phyloP scores from a whole-genome alignment of 2,797 vertebrate species.

The Lerista edwardsae region DNA sequence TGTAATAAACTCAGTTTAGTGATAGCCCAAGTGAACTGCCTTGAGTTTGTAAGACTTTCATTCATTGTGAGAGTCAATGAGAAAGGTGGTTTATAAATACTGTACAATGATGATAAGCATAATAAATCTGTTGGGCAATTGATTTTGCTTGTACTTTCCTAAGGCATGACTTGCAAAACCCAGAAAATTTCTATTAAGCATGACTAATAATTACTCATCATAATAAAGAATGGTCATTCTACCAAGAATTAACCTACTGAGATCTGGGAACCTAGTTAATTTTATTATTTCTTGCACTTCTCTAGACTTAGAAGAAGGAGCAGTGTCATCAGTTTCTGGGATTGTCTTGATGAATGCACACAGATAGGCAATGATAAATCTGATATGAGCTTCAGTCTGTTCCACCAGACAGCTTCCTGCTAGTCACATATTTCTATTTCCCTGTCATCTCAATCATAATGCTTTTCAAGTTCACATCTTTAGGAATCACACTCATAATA shows the following conservation, averaged over 20 bases:
- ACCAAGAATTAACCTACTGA: background rate
- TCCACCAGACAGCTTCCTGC: background rate
- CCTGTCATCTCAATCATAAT: constrained; percentile 14
- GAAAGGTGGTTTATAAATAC: too few species aligned
- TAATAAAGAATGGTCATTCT: background rate
- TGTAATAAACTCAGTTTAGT: too few species aligned
- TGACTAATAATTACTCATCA: constrained; percentile 1
- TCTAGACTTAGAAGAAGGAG: constrained; percentile 10
- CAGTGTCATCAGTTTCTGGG: background rate
- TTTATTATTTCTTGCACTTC: background rate
- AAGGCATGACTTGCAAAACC: background rate
- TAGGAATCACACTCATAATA: constrained; percentile 10
- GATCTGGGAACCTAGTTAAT: background rate
- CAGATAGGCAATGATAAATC: constrained; percentile 15
- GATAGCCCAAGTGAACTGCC: too few species aligned
- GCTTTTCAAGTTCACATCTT: constrained; percentile 2
- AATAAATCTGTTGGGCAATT: background rate
- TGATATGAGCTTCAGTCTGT: constrained; percentile 15
- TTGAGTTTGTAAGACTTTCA: too few species aligned
- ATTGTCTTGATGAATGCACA: constrained; percentile 8
- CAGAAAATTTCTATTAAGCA: background rate
- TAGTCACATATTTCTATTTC: background rate
- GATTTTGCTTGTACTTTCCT: constrained; percentile 21
- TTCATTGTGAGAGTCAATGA: too few species aligned
- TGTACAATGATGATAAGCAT: too few species aligned